A percentile compares a stretch with the other conserved stretches of the same genome.
Evolutionary conservation across 92 coral and sea anemone species (phyloP).

Genomic region (Desmophyllum pertusum): DNA sequence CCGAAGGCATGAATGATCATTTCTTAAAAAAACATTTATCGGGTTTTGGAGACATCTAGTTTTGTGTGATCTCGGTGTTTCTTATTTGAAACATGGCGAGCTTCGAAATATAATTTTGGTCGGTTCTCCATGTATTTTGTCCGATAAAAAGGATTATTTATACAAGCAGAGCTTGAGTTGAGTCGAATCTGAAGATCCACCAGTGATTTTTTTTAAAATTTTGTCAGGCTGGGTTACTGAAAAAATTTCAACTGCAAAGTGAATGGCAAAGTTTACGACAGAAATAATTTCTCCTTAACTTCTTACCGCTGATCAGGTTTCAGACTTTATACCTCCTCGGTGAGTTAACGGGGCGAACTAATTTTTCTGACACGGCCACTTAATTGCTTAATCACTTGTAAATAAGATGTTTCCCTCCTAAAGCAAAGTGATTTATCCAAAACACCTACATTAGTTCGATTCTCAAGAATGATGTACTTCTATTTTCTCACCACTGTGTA

Average conservation of each 20-base stretch:
- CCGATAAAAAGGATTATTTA: too few species aligned
- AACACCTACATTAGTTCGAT: not conserved
- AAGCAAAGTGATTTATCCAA: not conserved
- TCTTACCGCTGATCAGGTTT: not conserved
- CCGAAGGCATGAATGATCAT: not conserved
- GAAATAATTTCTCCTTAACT: not conserved
- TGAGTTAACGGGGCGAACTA: not conserved
- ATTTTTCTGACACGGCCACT: not conserved
- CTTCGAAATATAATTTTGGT: not conserved
- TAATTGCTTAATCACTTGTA: not conserved
- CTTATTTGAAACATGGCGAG: not conserved
- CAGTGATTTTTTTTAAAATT: too few species aligned
- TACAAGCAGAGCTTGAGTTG: not conserved
- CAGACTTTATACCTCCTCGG: not conserved
- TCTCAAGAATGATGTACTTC: not conserved
- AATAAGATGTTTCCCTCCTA: not conserved
- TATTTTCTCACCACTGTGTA: too few species aligned
- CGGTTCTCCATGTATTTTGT: too few species aligned
- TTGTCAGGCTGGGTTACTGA: not conserved
- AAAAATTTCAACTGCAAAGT: too few species aligned
- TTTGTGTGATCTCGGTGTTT: not conserved
- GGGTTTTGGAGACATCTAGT: not conserved
- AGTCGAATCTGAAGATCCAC: not conserved
- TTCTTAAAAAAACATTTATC: not conserved
- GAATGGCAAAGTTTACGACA: not conserved